These are phyloP conservation scores for Crotalus viridis DNA, from an alignment of 2,113 vertebrate species.

Conservation along the genomic window DNA sequence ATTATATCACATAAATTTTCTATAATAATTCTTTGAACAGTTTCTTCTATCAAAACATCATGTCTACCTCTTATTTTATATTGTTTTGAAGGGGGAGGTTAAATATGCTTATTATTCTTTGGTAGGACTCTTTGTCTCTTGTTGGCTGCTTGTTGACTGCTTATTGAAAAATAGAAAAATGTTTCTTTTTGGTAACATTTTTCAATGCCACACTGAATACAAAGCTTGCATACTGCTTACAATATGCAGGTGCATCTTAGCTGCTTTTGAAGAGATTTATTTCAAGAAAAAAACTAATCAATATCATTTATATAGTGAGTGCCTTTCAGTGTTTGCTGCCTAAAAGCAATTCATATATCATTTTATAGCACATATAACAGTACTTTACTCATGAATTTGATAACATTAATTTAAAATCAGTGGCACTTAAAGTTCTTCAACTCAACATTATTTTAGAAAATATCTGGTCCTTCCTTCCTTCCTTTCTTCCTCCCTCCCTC, in stretches of 20 bases:
- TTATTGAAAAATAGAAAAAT: background rate
- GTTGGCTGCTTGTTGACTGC: background rate
- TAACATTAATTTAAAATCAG: background rate
- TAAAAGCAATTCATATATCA: background rate
- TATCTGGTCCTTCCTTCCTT: background rate
- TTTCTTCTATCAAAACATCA: background rate
- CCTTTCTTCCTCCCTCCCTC: too few relatives aligned
- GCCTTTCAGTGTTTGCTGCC: background rate
- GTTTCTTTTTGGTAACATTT: background rate
- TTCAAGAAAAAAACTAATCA: background rate
- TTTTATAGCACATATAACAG: background rate
- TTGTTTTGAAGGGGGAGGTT: background rate
- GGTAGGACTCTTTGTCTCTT: background rate
- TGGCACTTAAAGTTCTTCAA: background rate
- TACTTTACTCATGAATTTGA: background rate
- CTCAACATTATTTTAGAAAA: background rate
- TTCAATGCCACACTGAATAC: background rate
- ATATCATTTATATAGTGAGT: background rate
- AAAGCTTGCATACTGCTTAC: background rate
- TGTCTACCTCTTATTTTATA: background rate
- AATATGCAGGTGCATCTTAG: background rate
- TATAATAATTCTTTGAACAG: background rate
- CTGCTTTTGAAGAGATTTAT: background rate
- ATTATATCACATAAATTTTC: background rate
- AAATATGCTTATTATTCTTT: background rate